These are phyloP conservation scores for Hypocryptadius cinnamomeus DNA, from an alignment of 2,113 vertebrate species.

Conservation along the genomic window DNA sequence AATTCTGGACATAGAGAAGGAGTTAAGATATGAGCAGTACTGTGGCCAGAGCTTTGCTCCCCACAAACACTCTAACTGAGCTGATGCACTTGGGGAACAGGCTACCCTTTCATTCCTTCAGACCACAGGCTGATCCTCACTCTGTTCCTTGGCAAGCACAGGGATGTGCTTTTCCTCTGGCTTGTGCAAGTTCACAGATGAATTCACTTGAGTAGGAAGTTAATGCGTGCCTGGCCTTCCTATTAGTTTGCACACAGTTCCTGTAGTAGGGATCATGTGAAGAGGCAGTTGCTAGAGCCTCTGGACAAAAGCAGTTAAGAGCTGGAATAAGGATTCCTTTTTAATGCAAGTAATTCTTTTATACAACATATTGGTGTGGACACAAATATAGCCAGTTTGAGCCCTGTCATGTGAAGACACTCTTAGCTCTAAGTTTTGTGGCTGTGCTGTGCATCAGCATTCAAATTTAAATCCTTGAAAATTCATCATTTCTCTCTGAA, in stretches of 20 bases:
- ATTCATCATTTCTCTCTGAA: background rate
- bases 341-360: background rate
- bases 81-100: background rate
- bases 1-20: background rate
- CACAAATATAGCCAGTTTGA: background rate
- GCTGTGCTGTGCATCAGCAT: background rate
- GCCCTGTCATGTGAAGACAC: background rate
- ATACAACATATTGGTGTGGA: background rate
- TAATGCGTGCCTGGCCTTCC: background rate
- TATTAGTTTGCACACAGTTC: background rate
- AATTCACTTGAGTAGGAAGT: background rate
- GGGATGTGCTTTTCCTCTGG: background rate
- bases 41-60: background rate
- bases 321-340: background rate
- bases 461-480: background rate
- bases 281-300: background rate
- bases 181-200: background rate
- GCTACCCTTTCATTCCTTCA: background rate
- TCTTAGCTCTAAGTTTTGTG: background rate
- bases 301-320: background rate
- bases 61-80: fast-evolving
- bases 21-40: background rate
- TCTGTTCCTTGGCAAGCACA: background rate
- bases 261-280: background rate
- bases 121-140: background rate